Evolutionary conservation across 2,797 vertebrate species (phyloP).

Genomic region (Natrix natrix): DNA sequence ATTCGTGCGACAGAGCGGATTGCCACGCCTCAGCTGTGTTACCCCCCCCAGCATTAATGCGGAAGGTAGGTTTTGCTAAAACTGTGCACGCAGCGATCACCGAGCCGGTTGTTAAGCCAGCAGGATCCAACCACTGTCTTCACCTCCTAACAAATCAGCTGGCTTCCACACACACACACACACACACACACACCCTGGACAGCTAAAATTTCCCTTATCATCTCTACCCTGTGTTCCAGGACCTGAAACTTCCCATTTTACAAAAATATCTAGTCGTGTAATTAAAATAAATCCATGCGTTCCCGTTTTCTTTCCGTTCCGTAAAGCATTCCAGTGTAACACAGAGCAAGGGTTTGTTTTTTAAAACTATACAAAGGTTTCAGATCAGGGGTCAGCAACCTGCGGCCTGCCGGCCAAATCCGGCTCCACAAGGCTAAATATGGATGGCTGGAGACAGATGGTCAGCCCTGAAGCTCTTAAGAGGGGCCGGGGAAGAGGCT

Average conservation of each 20-base stretch:
- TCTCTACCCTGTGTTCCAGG: too few species aligned
- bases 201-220: too few species aligned
- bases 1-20: too few species aligned
- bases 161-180: too few species aligned
- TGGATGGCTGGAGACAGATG: background rate
- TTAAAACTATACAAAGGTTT: background rate
- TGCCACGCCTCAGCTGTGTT: too few species aligned
- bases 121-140: background rate
- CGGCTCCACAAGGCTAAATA: background rate
- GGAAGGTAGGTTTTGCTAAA: too few species aligned
- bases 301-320: background rate
- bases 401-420: background rate
- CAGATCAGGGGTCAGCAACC: slow-evolving; percentile 23
- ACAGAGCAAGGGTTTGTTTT: background rate
- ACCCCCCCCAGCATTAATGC: too few species aligned
- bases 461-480: background rate
- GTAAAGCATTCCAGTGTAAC: background rate
- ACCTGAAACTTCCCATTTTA: background rate
- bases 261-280: slow-evolving; percentile 9
- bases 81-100: too few species aligned
- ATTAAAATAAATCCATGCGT: slow-evolving; percentile 10
- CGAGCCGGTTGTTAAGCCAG: too few species aligned
- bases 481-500: background rate
- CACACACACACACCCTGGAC: background rate
- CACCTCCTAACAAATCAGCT: background rate